Conservation (phyloP, 2,113 vertebrate species). For the Loxodonta africana region DNA sequence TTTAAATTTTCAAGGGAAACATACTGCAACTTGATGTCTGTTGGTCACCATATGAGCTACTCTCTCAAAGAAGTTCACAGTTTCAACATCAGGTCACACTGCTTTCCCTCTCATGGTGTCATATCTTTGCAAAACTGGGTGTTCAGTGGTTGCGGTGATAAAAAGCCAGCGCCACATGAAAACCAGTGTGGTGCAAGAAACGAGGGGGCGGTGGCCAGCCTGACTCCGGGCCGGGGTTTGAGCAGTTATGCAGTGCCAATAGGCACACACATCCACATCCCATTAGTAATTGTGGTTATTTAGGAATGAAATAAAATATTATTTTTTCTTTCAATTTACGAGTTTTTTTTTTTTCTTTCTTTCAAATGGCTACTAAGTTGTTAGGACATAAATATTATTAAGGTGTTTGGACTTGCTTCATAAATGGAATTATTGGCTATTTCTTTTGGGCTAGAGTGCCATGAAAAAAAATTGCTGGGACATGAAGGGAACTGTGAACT, state of each 20-base stretch:
- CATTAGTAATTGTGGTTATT: neutral
- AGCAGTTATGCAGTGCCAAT: neutral
- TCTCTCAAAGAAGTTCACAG: neutral
- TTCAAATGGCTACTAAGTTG: conserved; percentile 11
- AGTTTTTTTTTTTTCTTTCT: conserved; percentile 21
- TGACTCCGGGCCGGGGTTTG: neutral
- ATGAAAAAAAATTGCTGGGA: neutral
- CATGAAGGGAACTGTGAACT: neutral
- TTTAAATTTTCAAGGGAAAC: neutral
- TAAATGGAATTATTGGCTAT: neutral
- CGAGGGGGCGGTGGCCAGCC: neutral
- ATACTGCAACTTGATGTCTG: neutral
- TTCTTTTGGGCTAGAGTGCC: conserved; percentile 48
- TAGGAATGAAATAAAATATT: conserved; percentile 43
- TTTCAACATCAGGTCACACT: neutral
- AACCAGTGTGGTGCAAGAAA: neutral
- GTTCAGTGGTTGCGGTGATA: conserved; percentile 27
- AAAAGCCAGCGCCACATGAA: neutral
- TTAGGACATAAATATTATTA: conserved; percentile 46
- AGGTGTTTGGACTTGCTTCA: conserved; percentile 39
- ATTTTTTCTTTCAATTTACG: conserved; percentile 33
- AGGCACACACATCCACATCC: neutral
- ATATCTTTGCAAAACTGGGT: neutral
- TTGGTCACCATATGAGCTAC: neutral
- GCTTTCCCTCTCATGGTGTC: neutral